Percentiles rank a stretch among this genome's conserved stretches.
phyloP scores from a whole-genome alignment of 1,140 invertebrate genomes.

The Anastrepha obliqua region DNA sequence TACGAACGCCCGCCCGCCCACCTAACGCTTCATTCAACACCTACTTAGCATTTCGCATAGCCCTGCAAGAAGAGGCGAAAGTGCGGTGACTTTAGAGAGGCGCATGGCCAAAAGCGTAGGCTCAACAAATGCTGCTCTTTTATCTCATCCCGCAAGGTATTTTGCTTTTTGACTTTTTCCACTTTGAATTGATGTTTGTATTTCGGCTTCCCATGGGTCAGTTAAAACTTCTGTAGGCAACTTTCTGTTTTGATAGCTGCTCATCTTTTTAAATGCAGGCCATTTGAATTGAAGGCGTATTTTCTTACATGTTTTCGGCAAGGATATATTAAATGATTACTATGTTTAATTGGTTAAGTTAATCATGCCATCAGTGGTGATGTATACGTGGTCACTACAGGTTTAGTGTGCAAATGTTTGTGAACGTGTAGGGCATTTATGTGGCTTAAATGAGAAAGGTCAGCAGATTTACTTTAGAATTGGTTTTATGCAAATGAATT shows the following conservation, averaged over 20 bases:
- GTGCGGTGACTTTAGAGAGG: neutral
- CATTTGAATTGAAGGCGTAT: neutral
- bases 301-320: neutral
- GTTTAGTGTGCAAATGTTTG: neutral
- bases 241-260: slow-evolving; percentile 30
- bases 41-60: neutral
- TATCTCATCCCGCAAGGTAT: neutral
- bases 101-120: slow-evolving; percentile 25
- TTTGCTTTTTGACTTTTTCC: neutral
- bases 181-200: neutral
- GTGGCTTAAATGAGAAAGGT: neutral
- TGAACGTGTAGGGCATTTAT: neutral
- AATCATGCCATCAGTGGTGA: slow-evolving; percentile 43
- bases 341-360: slow-evolving; percentile 28
- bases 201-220: neutral
- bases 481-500: slow-evolving; percentile 14
- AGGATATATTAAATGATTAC: slow-evolving; percentile 26
- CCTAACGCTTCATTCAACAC: neutral
- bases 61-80: neutral
- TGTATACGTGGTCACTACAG: slow-evolving; percentile 26
- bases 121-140: neutral
- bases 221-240: neutral
- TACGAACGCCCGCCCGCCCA: neutral
- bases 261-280: slow-evolving; percentile 27
- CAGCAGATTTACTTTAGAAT: slow-evolving; percentile 15